Conservation (phyloP, 2,888 invertebrate species). For the Metallyticus violacea region DNA sequence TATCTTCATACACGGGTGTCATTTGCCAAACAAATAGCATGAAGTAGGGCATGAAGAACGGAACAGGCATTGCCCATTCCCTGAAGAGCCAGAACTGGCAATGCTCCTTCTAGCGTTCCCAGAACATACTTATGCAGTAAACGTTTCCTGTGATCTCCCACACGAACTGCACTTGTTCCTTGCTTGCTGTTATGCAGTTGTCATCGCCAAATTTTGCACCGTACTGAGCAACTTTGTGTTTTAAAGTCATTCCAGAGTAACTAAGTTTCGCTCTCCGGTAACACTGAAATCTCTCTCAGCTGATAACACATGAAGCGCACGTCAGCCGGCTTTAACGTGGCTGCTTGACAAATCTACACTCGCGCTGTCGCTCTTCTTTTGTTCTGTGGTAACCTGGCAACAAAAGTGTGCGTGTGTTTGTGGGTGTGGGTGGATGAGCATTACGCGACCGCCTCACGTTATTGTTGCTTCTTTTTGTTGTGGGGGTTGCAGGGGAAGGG, state of each 20-base stretch:
- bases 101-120: too few species aligned
- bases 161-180: too few species aligned
- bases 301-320: neutral
- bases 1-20: too few species aligned
- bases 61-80: too few species aligned
- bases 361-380: neutral
- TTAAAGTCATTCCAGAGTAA: neutral
- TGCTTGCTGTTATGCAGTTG: neutral
- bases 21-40: too few species aligned
- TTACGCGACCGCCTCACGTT: neutral
- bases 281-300: neutral
- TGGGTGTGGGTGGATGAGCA: neutral
- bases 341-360: neutral
- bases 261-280: neutral
- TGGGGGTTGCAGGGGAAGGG: neutral
- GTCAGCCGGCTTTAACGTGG: neutral
- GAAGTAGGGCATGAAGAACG: too few species aligned
- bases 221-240: neutral
- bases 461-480: neutral
- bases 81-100: too few species aligned
- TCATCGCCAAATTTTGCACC: neutral
- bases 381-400: neutral
- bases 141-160: too few species aligned
- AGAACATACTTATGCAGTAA: too few species aligned
- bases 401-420: neutral